Conservation (phyloP, 2,113 vertebrate genomes). For the Scartelaos histophorus region DNA sequence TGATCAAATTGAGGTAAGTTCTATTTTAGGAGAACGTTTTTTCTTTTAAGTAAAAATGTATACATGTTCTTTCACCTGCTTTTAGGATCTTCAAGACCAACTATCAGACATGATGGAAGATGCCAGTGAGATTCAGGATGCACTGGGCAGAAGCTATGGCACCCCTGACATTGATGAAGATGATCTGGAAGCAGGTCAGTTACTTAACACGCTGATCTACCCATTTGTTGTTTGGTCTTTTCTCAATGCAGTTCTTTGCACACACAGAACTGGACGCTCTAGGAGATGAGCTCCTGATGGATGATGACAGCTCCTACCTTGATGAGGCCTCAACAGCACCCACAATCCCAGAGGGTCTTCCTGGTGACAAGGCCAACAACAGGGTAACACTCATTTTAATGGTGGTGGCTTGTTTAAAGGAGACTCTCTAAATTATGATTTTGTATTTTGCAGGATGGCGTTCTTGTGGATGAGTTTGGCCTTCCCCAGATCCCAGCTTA, state of each 20-base stretch:
- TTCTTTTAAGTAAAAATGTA: not conserved
- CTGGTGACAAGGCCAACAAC: constrained; percentile 84
- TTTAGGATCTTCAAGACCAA: constrained; percentile 92
- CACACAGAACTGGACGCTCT: constrained; percentile 90
- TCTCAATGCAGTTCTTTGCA: not conserved
- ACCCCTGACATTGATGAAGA: constrained; percentile 95
- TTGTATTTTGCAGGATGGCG: constrained; percentile 84
- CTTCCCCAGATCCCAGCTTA: constrained; percentile 94
- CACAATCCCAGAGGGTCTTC: constrained; percentile 90
- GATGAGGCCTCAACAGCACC: constrained; percentile 92
- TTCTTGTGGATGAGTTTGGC: constrained; percentile 96
- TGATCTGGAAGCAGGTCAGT: constrained; percentile 92
- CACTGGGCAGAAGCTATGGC: constrained; percentile 91
- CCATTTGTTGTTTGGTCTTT: not conserved
- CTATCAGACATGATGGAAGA: constrained; percentile 99
- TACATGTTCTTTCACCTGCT: not conserved
- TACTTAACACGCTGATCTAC: not conserved
- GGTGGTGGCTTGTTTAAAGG: too few relatives aligned
- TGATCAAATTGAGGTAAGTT: constrained; percentile 92
- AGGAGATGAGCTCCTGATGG: constrained; percentile 92
- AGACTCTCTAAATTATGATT: not conserved
- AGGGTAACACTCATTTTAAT: constrained; percentile 75
- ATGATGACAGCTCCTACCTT: constrained; percentile 95
- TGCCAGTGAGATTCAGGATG: constrained; percentile 92
- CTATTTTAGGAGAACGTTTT: not conserved